Conservation (phyloP, 2,888 invertebrate genomes). For the Chaetogeoica ovagalla region DNA sequence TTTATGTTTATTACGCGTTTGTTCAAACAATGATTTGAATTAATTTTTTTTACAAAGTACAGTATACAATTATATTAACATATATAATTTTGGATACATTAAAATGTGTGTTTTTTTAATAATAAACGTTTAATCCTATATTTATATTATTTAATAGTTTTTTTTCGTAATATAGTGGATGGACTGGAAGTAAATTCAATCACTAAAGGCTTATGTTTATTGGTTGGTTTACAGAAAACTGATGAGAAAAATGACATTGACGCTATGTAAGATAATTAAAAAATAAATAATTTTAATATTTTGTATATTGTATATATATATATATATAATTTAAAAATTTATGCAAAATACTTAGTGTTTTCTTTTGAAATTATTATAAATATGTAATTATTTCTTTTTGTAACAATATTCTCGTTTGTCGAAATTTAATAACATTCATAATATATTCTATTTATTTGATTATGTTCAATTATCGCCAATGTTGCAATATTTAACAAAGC, state of each 20-base stretch:
- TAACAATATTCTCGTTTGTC: no score
- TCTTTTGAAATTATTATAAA: no score
- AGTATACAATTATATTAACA: neutral
- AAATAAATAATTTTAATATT: neutral
- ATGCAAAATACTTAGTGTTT: neutral
- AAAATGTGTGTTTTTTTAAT: neutral
- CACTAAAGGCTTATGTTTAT: constrained; percentile 81
- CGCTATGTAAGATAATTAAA: constrained; percentile 70
- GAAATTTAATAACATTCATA: no score
- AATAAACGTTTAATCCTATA: neutral
- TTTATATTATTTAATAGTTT: neutral
- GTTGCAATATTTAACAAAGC: no score
- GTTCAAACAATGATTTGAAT: constrained; percentile 4
- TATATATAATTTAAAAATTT: neutral
- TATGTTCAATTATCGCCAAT: no score
- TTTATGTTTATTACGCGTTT: neutral
- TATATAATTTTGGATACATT: neutral
- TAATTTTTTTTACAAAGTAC: neutral
- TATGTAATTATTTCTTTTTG: no score
- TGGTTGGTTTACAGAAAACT: constrained; percentile 78
- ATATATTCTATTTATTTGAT: no score
- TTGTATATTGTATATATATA: neutral
- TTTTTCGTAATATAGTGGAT: constrained; percentile 66
- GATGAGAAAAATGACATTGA: constrained; percentile 81
- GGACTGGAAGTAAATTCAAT: constrained; percentile 79